These are phyloP conservation scores for Scaptomyza hsui DNA, from an alignment of 1,140 invertebrate genomes.

Conservation along the genomic window DNA sequence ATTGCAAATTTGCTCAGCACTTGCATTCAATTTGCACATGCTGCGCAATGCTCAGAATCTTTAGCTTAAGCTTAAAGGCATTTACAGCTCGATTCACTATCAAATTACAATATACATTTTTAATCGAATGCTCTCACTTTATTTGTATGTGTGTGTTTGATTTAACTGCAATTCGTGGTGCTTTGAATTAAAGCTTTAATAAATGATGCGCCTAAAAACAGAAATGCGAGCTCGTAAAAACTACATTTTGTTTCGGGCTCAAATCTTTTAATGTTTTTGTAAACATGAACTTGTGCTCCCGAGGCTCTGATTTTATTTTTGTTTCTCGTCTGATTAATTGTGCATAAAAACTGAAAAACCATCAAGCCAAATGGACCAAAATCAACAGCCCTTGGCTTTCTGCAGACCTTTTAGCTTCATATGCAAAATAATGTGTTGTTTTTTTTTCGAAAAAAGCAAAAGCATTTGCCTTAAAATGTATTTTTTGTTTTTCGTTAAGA, in stretches of 20 bases:
- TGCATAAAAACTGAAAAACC: not conserved
- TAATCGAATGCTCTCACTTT: conserved; percentile 7
- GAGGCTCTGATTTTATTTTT: not conserved
- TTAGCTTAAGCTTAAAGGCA: not conserved
- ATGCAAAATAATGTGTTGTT: not conserved
- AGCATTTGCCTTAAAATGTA: not conserved
- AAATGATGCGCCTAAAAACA: not conserved
- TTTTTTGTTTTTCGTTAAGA: not conserved
- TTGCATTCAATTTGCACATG: too few species aligned
- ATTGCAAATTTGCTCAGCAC: conserved; percentile 34
- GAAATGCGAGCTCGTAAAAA: too few species aligned
- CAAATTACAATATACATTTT: conserved; percentile 6
- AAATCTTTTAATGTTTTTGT: too few species aligned
- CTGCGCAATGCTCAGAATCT: conserved; percentile 1
- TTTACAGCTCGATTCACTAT: conserved; percentile 7
- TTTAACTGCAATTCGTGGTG: not conserved
- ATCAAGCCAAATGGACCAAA: not conserved
- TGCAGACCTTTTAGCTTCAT: not conserved
- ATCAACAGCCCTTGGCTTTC: not conserved
- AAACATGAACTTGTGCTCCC: not conserved
- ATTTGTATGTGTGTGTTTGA: not conserved
- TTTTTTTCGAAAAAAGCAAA: not conserved
- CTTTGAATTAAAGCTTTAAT: not conserved
- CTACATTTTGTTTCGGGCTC: too few species aligned
- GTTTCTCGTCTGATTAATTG: not conserved